Conservation (phyloP, 2,888 invertebrate genomes). For the Tipula helvola region DNA sequence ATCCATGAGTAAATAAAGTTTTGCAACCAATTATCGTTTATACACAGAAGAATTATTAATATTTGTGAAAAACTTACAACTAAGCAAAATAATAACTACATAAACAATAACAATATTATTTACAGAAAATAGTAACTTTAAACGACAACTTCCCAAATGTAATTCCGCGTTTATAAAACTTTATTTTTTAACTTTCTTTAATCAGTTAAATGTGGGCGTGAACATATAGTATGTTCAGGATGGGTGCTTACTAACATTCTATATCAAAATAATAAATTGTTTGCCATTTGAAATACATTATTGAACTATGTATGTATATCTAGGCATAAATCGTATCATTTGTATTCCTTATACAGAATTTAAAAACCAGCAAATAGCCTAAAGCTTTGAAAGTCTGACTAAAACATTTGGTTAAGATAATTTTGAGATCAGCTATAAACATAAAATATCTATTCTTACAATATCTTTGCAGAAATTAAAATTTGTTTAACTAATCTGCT, state of each 20-base stretch:
- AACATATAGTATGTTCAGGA: background rate
- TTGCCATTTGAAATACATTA: background rate
- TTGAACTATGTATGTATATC: background rate
- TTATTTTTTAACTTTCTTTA: background rate
- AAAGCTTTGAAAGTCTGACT: background rate
- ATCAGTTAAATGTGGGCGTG: background rate
- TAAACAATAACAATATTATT: background rate
- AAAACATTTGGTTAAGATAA: background rate
- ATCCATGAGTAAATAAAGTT: background rate
- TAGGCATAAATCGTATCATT: background rate
- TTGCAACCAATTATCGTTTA: background rate
- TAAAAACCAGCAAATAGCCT: background rate
- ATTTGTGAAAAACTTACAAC: background rate
- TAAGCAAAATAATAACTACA: background rate
- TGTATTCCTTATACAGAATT: background rate
- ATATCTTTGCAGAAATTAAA: no score
- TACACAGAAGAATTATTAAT: background rate
- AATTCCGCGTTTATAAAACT: background rate
- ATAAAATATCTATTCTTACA: no score
- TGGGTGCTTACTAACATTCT: background rate
- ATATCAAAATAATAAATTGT: background rate
- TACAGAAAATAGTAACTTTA: background rate
- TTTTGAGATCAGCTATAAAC: no score
- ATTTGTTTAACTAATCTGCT: no score
- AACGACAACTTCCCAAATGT: background rate